phyloP scores from a whole-genome alignment of 2,888 invertebrate genomes.

The Ormyrus labotus region DNA sequence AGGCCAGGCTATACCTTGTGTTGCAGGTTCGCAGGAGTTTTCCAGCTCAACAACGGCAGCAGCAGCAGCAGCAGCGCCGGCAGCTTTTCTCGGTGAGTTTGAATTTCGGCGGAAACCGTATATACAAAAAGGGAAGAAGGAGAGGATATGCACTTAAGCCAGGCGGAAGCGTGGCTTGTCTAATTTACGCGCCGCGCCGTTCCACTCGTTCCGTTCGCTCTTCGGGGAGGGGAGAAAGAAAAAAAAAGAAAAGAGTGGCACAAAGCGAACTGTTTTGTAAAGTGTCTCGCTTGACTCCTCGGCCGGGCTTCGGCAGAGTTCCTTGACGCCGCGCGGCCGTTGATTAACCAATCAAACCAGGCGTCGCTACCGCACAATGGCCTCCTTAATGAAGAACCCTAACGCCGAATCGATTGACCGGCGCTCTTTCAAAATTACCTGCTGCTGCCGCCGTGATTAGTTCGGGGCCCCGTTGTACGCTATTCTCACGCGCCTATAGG shows the following conservation, averaged over 20 bases:
- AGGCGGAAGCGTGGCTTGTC: slow-evolving; percentile 65
- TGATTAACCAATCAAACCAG: slow-evolving; percentile 73
- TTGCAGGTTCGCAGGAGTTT: too few relatives aligned
- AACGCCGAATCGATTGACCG: slow-evolving; percentile 26
- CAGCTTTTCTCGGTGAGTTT: too few relatives aligned
- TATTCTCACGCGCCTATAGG: too few relatives aligned
- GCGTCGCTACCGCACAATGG: slow-evolving; percentile 69
- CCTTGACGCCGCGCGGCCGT: slow-evolving; percentile 53
- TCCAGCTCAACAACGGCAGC: too few relatives aligned
- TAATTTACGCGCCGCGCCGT: slow-evolving; percentile 63
- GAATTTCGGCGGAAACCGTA: slow-evolving; percentile 61
- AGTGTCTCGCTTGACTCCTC: slow-evolving; percentile 6
- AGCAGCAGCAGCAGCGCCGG: too few relatives aligned
- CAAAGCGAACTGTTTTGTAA: slow-evolving; percentile 12
- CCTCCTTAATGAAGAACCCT: slow-evolving; percentile 66
- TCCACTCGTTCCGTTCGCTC: slow-evolving; percentile 58
- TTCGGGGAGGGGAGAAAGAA: slow-evolving; percentile 42
- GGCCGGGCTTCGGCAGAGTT: slow-evolving; percentile 8
- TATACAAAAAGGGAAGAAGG: slow-evolving; percentile 55
- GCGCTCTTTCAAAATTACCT: too few relatives aligned
- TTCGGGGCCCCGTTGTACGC: too few relatives aligned
- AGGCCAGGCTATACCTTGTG: too few relatives aligned
- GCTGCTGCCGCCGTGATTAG: too few relatives aligned
- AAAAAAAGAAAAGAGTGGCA: not conserved
- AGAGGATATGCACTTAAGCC: slow-evolving; percentile 63